phyloP scores from a whole-genome alignment of 2,113 vertebrate genomes.

The Siphamia tubifer region DNA sequence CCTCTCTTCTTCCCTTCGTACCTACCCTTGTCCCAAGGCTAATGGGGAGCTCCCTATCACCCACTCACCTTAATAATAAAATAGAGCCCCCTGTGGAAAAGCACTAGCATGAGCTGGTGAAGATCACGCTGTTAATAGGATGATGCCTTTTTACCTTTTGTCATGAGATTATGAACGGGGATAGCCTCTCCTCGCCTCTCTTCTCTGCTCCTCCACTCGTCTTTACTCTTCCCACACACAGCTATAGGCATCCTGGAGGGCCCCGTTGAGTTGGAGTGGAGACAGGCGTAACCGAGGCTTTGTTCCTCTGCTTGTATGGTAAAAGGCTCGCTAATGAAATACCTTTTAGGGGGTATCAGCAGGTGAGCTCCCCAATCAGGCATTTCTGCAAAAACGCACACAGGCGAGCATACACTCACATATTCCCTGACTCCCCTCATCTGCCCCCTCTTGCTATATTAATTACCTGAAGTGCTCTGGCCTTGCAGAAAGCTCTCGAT shows the following conservation, averaged over 20 bases:
- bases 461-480: constrained; percentile 90
- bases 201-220: constrained; percentile 49
- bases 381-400: constrained; percentile 61
- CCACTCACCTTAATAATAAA: constrained; percentile 84
- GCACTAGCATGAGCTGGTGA: constrained; percentile 92
- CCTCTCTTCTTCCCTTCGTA: constrained; percentile 32
- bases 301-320: constrained; percentile 86
- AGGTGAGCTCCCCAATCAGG: constrained; percentile 90
- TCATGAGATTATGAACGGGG: constrained; percentile 99
- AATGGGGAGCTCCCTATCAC: constrained; percentile 67
- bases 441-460: constrained; percentile 87
- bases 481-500: constrained; percentile 77
- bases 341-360: constrained; percentile 90
- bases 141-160: constrained; percentile 99
- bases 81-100: constrained; percentile 95
- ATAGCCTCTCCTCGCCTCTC: constrained; percentile 88
- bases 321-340: constrained; percentile 89
- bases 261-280: constrained; percentile 92
- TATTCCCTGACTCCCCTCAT: constrained; percentile 82
- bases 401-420: constrained; percentile 47
- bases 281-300: constrained; percentile 88
- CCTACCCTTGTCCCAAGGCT: constrained; percentile 58
- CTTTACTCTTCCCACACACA: constrained; percentile 53
- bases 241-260: constrained; percentile 75
- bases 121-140: constrained; percentile 99